Evolutionary conservation across 2,888 invertebrate species (phyloP), one percentile per base, ranked within the genome.

Genomic region (Platerodrilus igneus): DNA sequence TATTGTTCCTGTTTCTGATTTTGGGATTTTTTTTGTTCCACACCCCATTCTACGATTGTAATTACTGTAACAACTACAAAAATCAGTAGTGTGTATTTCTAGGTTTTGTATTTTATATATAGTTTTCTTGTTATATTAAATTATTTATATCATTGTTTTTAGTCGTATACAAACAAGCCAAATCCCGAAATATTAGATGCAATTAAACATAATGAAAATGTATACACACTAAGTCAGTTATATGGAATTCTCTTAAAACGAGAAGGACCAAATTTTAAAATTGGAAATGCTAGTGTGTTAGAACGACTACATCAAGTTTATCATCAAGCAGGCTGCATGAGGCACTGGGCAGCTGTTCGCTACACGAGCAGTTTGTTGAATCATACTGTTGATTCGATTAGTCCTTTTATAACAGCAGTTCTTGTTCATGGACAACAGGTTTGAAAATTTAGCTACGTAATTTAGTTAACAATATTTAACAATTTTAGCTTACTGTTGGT

Each of bases 361-460:
- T 91, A 93, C 68, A 94, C 95, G 60, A 93, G 94, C 49, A 93
- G 93, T 55, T 74, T 96, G 37, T 75, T 99, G 42, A 82, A 83
- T 66, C 96, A 97, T 67, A 86, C 92, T 37, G 96, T 97, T 6
- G 97, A 99, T 71, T 94, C 94, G 48, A 90, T 99, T 59, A 95
- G 95, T 68, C 99, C 99, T 3, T 95, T 94, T 62, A 94, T 99
- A 58, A 99, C 99, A 23, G 91, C 93, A 21, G 90, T 99, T 50
- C 77, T 99, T 29, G 99, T 99, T 23, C 89, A 94, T 68, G 97
- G 97, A 46, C 99, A 97, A 69, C 95, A 96, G 79, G 91, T 90
- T 58, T 53, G 45, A 51, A 27, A 13, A 22, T n/a, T n/a, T n/a
- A n/a, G n/a, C 32, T 34, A 19, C 9, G 13, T 27, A 20, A 30